These are phyloP conservation scores for Diloba caeruleocephala DNA, from an alignment of 2,888 invertebrate genomes.

Conservation along the genomic window DNA sequence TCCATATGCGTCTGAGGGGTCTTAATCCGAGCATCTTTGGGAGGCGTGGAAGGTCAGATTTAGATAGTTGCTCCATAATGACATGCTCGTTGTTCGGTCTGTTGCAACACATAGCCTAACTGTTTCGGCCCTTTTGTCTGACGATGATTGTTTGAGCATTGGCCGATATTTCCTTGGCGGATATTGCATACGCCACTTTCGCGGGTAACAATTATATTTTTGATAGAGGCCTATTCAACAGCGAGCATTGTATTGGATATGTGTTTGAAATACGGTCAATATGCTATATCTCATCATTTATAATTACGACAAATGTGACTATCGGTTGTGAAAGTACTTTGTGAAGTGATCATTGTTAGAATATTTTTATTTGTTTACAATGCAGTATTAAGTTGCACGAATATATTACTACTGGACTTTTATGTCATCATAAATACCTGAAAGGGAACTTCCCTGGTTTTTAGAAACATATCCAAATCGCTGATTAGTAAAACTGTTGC, in stretches of 20 bases:
- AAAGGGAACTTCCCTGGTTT: no score
- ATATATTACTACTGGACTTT: no score
- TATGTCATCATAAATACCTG: no score
- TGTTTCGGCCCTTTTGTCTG: constrained; percentile 84
- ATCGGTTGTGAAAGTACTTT: constrained; percentile 38
- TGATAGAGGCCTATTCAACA: constrained; percentile 44
- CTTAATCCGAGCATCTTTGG: constrained; percentile 48
- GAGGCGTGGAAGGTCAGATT: constrained; percentile 65
- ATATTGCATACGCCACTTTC: constrained; percentile 67
- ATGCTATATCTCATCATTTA: constrained; percentile 45
- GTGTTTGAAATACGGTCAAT: constrained; percentile 45
- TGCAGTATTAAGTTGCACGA: constrained; percentile 9
- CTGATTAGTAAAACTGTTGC: no score
- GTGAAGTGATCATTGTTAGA: constrained; percentile 19
- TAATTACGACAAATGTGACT: constrained; percentile 47
- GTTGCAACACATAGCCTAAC: constrained; percentile 75
- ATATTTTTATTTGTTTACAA: constrained; percentile 25
- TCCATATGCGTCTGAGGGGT: constrained; percentile 43
- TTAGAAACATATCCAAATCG: no score
- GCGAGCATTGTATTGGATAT: constrained; percentile 42
- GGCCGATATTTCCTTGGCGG: constrained; percentile 70
- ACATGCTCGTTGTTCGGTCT: constrained; percentile 73
- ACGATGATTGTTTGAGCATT: constrained; percentile 77
- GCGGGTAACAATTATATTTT: constrained; percentile 69
- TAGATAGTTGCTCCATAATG: constrained; percentile 75